phyloP scores from a whole-genome alignment of 2,888 invertebrate species.

The Spilarctia lutea region DNA sequence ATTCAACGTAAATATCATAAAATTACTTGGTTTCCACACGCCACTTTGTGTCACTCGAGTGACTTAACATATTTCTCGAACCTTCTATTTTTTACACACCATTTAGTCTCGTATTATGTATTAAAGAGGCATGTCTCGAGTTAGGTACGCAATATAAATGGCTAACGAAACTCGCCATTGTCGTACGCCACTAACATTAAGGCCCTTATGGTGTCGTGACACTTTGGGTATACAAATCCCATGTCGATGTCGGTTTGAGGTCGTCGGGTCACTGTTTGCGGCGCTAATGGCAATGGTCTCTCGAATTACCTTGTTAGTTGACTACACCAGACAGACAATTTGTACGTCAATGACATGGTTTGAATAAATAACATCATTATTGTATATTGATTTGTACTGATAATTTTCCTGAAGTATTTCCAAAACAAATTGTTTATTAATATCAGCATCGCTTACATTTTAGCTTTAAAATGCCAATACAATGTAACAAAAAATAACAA shows the following conservation, averaged over 20 bases:
- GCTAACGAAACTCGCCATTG: neutral
- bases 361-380: conserved; percentile 32
- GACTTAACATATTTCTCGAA: neutral
- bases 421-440: neutral
- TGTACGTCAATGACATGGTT: conserved; percentile 30
- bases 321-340: conserved; percentile 7
- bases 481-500: conserved; percentile 8
- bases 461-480: neutral
- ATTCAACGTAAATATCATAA: neutral
- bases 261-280: conserved; percentile 51
- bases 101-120: neutral
- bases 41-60: conserved; percentile 3
- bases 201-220: conserved; percentile 24
- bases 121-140: neutral
- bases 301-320: conserved; percentile 51
- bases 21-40: neutral
- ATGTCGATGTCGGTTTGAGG: conserved; percentile 35
- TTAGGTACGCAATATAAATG: conserved; percentile 3
- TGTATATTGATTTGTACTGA: neutral
- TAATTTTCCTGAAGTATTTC: neutral
- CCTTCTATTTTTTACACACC: neutral
- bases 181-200: neutral
- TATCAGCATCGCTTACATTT: no score
- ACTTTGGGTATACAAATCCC: conserved; percentile 40
- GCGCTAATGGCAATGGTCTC: conserved; percentile 49